A percentile compares a stretch with the other conserved stretches of the same genome.
These are phyloP conservation scores for Pachyseris speciosa DNA, from an alignment of 64 coral and sea anemone genomes.

Conservation along the genomic window DNA sequence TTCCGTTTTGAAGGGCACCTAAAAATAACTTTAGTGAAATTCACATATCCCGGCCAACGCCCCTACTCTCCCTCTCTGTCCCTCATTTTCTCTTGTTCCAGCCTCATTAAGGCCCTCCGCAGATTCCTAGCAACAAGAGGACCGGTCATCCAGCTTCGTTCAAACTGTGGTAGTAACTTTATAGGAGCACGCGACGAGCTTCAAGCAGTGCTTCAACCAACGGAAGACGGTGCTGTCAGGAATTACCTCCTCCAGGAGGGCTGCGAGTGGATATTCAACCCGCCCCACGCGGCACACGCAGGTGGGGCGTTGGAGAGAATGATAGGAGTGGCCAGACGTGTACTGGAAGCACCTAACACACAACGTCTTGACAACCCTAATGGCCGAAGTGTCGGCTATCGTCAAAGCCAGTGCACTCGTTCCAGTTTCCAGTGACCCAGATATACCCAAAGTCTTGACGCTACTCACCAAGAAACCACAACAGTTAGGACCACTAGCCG, in stretches of 20 bases:
- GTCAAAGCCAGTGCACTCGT: constrained; percentile 52
- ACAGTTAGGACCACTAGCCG: background rate
- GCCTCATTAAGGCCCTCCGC: constrained; percentile 61
- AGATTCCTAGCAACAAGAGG: constrained; percentile 36
- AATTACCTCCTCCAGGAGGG: background rate
- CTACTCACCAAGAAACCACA: constrained; percentile 45
- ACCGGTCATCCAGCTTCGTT: constrained; percentile 33
- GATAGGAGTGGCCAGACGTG: constrained; percentile 14
- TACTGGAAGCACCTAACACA: constrained; percentile 48
- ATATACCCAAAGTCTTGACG: constrained; percentile 35
- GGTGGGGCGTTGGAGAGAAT: constrained; percentile 53
- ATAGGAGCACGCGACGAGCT: constrained; percentile 42
- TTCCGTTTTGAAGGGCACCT: no score
- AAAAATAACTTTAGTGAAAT: no score
- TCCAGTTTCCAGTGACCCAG: constrained; percentile 42
- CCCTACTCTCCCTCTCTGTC: no score
- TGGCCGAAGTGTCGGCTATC: no score
- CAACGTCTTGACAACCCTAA: constrained; percentile 61
- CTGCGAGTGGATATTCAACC: no score
- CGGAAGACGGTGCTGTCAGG: background rate
- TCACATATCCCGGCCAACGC: no score
- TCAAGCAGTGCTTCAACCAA: background rate
- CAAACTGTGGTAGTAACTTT: constrained; percentile 47
- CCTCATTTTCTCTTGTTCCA: no score
- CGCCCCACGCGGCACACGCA: constrained; percentile 22